phyloP scores from a whole-genome alignment of 2,113 vertebrate species.

The Struthidea cinerea region DNA sequence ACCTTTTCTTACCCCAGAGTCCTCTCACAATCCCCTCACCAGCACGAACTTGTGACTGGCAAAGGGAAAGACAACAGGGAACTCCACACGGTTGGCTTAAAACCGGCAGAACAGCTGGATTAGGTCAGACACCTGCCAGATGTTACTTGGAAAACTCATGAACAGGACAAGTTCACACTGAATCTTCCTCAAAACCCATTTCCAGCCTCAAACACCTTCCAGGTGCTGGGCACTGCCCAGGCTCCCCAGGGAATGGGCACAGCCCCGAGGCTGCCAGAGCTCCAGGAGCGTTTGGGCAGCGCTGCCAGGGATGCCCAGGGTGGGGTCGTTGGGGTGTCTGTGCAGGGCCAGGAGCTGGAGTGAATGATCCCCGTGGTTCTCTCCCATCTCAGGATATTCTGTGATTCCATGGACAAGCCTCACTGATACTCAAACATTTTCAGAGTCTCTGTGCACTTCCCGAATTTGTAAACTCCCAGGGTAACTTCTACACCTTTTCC shows the following conservation, averaged over 20 bases:
- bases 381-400: background rate
- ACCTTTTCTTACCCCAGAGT: background rate
- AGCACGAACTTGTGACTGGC: background rate
- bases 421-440: background rate
- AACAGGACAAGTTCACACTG: background rate
- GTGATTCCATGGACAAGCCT: background rate
- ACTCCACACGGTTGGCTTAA: background rate
- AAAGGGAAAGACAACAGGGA: background rate
- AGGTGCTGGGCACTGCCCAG: background rate
- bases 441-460: background rate
- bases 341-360: rapidly evolving
- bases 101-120: background rate
- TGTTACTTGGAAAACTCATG: rapidly evolving
- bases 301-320: background rate
- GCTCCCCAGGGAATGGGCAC: background rate
- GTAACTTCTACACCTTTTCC: background rate
- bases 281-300: background rate
- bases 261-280: background rate
- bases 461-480: rapidly evolving
- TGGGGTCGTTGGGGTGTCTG: background rate
- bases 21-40: background rate
- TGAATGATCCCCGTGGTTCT: background rate
- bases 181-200: background rate
- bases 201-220: background rate
- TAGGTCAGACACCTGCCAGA: background rate